A percentile compares a stretch with the other conserved stretches of the same genome.
Evolutionary conservation across 2,113 vertebrate genomes (phyloP).

Genomic region (Thunnus thynnus): DNA sequence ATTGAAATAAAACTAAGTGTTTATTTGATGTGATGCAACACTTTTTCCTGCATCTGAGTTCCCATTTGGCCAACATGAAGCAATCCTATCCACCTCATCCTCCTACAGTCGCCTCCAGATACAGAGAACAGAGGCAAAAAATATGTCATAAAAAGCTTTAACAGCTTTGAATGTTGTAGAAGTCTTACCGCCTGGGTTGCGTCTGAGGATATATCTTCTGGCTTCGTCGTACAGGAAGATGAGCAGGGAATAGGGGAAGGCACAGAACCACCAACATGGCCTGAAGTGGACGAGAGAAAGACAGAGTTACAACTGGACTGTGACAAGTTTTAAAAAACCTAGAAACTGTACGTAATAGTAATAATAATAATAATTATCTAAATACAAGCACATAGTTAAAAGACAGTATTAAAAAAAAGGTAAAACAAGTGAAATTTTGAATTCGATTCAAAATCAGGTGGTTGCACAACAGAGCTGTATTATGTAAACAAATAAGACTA

Average conservation of each 20-base stretch:
- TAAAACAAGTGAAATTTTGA: too few species aligned
- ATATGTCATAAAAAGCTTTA: background rate
- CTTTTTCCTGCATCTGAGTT: background rate
- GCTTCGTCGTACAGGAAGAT: slow-evolving; percentile 88
- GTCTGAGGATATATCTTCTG: slow-evolving; percentile 86
- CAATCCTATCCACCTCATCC: background rate
- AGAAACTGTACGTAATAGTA: background rate
- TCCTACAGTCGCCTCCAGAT: background rate
- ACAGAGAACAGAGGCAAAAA: background rate
- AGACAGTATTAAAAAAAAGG: background rate
- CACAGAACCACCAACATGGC: slow-evolving; percentile 88
- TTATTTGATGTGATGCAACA: too few species aligned
- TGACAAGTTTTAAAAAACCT: too few species aligned
- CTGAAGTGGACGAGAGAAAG: slow-evolving; percentile 63
- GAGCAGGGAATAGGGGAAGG: slow-evolving; percentile 85
- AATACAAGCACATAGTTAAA: too few species aligned
- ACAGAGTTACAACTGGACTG: background rate
- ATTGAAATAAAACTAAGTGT: too few species aligned
- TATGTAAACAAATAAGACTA: too few species aligned
- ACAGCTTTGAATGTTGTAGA: background rate
- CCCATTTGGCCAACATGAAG: too few species aligned
- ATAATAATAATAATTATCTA: too few species aligned
- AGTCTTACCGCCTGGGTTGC: slow-evolving; percentile 85
- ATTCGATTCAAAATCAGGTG: too few species aligned
- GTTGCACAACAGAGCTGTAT: too few species aligned